Conservation (phyloP, 2,797 vertebrate genomes). For the Ceyx erithaca region DNA sequence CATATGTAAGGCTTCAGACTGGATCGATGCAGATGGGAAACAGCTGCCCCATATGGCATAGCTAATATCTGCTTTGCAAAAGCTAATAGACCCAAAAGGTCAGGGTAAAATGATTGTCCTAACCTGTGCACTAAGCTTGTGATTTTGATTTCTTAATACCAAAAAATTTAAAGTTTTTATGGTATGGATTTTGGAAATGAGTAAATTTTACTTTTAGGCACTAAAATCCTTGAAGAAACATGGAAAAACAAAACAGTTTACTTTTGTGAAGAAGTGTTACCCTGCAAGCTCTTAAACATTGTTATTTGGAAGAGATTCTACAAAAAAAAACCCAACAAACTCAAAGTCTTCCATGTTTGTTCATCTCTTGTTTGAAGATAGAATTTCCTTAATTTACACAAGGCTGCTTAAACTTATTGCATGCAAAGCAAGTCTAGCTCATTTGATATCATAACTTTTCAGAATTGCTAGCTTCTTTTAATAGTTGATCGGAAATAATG, state of each 20-base stretch:
- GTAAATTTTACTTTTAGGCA: neutral
- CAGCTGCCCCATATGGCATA: neutral
- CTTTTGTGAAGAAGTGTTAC: neutral
- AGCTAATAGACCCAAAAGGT: neutral
- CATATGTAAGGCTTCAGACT: neutral
- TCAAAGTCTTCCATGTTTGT: neutral
- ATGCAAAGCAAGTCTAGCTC: neutral
- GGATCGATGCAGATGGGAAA: neutral
- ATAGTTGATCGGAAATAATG: neutral
- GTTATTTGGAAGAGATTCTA: neutral
- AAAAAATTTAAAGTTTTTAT: neutral
- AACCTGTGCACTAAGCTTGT: neutral
- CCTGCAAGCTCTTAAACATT: rapidly evolving
- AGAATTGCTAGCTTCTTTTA: neutral
- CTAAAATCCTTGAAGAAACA: neutral
- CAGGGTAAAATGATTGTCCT: neutral
- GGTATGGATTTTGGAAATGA: neutral
- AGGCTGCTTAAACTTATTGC: neutral
- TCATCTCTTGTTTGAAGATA: neutral
- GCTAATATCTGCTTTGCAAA: neutral
- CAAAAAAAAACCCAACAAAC: neutral
- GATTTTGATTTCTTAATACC: neutral
- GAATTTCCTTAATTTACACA: neutral
- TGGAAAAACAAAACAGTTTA: neutral
- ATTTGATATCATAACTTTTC: neutral